A percentile compares a stretch with the other conserved stretches of the same genome.
Evolutionary conservation across 2,888 invertebrate genomes (phyloP).

Genomic region (Sylvicola fuscatus): DNA sequence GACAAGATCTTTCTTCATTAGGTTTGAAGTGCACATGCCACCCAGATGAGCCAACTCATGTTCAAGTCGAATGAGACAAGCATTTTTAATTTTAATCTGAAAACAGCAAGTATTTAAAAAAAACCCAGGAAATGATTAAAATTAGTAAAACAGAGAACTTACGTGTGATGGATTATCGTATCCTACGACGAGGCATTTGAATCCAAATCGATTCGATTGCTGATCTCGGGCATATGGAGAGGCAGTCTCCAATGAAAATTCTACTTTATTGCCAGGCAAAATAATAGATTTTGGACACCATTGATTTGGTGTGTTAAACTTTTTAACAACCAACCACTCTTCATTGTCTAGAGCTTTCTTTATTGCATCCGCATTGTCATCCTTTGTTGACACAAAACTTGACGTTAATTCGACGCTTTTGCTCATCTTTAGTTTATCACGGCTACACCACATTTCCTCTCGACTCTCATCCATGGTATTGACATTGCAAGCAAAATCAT

Average conservation of each 20-base stretch:
- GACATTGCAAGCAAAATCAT: neutral
- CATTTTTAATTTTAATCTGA: conserved; percentile 21
- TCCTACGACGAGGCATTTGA: conserved; percentile 61
- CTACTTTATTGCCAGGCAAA: conserved; percentile 81
- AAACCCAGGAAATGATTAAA: no score
- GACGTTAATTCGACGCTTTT: neutral
- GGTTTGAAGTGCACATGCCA: conserved; percentile 75
- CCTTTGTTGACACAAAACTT: conserved; percentile 1
- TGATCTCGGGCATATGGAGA: conserved; percentile 87
- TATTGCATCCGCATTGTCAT: neutral
- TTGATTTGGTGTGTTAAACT: conserved; percentile 12
- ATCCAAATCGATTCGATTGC: conserved; percentile 54
- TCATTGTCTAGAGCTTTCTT: neutral
- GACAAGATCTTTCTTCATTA: conserved; percentile 57
- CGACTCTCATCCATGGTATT: neutral
- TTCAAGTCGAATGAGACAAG: conserved; percentile 44
- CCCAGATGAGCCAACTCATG: conserved; percentile 79
- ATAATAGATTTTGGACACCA: conserved; percentile 80
- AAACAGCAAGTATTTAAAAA: conserved; percentile 4
- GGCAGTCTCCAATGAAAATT: conserved; percentile 90
- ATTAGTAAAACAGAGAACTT: no score
- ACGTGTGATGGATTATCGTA: conserved; percentile 50
- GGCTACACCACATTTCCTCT: neutral
- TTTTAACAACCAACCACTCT: conserved; percentile 3
- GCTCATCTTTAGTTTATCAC: neutral